Percentiles rank a stretch among this genome's conserved stretches.
Conservation (phyloP, 2,888 invertebrate species). For the Brachypalpus laphriformis region DNA sequence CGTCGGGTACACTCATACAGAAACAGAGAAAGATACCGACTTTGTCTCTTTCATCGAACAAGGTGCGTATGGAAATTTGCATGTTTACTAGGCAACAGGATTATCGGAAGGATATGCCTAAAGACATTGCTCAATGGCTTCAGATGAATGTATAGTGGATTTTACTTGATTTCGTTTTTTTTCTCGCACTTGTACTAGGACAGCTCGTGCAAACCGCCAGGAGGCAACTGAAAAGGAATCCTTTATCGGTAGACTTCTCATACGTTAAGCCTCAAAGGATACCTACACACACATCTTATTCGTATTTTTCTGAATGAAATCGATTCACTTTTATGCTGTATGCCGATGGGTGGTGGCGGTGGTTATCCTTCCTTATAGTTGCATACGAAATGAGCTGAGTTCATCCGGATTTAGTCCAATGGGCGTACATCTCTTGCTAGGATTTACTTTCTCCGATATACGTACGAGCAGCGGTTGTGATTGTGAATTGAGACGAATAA, state of each 20-base stretch:
- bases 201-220: background rate
- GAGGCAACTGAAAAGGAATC: constrained; percentile 18
- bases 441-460: constrained; percentile 10
- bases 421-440: background rate
- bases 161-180: background rate
- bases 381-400: constrained; percentile 29
- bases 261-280: constrained; percentile 17
- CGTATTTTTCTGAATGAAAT: constrained; percentile 45
- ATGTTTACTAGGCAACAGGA: constrained; percentile 62
- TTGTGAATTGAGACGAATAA: constrained; percentile 45
- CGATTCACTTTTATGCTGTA: constrained; percentile 15
- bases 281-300: background rate
- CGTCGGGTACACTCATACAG: background rate
- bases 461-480: background rate
- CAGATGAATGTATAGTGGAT: constrained; percentile 4
- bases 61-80: constrained; percentile 56
- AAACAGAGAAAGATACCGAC: constrained; percentile 2
- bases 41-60: constrained; percentile 41
- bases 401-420: constrained; percentile 45
- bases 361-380: constrained; percentile 35
- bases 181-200: background rate
- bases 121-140: constrained; percentile 15
- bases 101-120: constrained; percentile 42
- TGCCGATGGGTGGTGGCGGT: background rate
- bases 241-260: constrained; percentile 28